These are phyloP conservation scores for Trichomycterus rosablanca DNA, from an alignment of 2,113 vertebrate species.

Conservation along the genomic window DNA sequence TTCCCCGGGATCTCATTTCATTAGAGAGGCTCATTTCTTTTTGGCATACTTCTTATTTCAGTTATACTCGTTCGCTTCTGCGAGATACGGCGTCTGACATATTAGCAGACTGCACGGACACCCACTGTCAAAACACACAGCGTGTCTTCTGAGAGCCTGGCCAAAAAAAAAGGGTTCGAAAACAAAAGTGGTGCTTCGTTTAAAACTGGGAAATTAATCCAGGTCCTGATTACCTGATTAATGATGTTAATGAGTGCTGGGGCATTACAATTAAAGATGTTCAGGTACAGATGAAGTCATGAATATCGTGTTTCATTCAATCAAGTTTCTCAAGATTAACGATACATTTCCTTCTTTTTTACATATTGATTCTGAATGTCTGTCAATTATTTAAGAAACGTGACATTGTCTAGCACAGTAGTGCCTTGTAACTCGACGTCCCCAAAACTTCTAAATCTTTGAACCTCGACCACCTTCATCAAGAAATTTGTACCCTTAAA, in stretches of 20 bases:
- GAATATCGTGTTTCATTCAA: too few relatives aligned
- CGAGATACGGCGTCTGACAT: conserved; percentile 47
- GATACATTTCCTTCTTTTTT: too few relatives aligned
- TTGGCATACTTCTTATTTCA: conserved; percentile 51
- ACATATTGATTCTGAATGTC: too few relatives aligned
- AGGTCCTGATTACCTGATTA: conserved; percentile 53
- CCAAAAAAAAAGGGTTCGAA: conserved; percentile 13
- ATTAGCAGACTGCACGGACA: conserved; percentile 47
- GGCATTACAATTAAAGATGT: conserved; percentile 39
- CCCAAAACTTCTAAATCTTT: too few relatives aligned
- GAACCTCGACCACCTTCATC: too few relatives aligned
- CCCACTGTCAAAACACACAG: conserved; percentile 40
- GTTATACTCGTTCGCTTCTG: conserved; percentile 49
- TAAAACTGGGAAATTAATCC: conserved; percentile 39
- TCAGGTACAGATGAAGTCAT: too few relatives aligned
- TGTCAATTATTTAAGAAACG: too few relatives aligned
- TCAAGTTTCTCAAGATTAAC: too few relatives aligned
- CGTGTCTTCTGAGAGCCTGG: conserved; percentile 17
- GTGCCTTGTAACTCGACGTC: too few relatives aligned
- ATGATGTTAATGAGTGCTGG: too few relatives aligned
- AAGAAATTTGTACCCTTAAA: too few relatives aligned
- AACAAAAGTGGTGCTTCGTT: conserved; percentile 29
- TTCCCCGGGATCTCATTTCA: conserved; percentile 58
- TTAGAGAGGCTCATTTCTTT: conserved; percentile 58
- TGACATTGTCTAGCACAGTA: too few relatives aligned